Evolutionary conservation across 1,140 invertebrate genomes (phyloP).

Genomic region (Phymorhynchus buccinoides): DNA sequence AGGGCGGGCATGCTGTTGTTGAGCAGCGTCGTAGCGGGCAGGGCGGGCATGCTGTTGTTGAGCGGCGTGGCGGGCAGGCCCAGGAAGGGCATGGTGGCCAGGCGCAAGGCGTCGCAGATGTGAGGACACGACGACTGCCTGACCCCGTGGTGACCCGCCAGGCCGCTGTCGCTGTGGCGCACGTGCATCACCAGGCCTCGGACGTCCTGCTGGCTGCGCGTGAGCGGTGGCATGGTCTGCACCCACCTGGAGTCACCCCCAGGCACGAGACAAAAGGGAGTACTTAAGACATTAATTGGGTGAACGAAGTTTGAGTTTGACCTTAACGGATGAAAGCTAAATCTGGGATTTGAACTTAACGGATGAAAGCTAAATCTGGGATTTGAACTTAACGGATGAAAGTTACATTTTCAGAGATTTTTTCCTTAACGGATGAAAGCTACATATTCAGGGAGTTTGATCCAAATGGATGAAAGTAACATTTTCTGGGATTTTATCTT

Average conservation of each 20-base stretch:
- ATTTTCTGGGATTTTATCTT: too few relatives aligned
- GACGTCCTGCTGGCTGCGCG: conserved; percentile 46
- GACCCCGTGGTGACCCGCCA: conserved; percentile 19
- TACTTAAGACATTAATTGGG: too few relatives aligned
- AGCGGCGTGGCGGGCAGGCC: conserved; percentile 30
- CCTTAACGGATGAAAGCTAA: too few relatives aligned
- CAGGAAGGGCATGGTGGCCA: conserved; percentile 23
- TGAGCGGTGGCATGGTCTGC: conserved; percentile 47
- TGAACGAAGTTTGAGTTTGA: too few relatives aligned
- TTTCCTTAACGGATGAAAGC: too few relatives aligned
- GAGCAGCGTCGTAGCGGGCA: conserved; percentile 15
- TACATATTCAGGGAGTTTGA: too few relatives aligned
- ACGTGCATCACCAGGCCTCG: conserved; percentile 40
- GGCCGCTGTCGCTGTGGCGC: conserved; percentile 28
- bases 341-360: too few relatives aligned
- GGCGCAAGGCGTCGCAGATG: conserved; percentile 28
- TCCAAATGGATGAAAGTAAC: too few relatives aligned
- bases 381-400: too few relatives aligned
- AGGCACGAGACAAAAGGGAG: too few relatives aligned
- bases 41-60: conserved; percentile 51
- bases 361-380: too few relatives aligned
- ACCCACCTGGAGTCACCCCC: conserved; percentile 39
- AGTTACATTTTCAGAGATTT: too few relatives aligned
- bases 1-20: conserved; percentile 46
- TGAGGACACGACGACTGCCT: conserved; percentile 44